Percentiles rank a stretch among this genome's conserved stretches.
Conservation (phyloP, 2,113 vertebrate genomes). For the Protobothrops mucrosquamatus region DNA sequence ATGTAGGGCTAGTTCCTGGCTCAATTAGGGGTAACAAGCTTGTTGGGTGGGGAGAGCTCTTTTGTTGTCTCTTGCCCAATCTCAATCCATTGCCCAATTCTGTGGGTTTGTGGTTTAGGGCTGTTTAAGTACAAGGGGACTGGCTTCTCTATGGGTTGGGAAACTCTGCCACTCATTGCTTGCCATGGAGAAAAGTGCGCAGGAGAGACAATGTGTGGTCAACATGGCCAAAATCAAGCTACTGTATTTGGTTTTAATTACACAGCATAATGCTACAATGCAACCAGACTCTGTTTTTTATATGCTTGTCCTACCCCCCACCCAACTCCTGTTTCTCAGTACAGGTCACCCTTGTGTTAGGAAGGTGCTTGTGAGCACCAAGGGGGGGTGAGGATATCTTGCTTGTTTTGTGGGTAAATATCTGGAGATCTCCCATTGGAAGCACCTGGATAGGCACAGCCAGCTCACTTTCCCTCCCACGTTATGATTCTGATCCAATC, state of each 20-base stretch:
- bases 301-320: background rate
- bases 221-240: no score
- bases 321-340: background rate
- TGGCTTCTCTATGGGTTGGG: slow-evolving; percentile 2
- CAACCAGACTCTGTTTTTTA: background rate
- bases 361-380: background rate
- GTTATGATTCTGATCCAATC: background rate
- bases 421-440: background rate
- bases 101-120: slow-evolving; percentile 11
- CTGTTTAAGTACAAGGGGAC: slow-evolving; percentile 17
- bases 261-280: background rate
- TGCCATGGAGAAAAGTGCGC: background rate
- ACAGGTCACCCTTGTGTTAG: background rate
- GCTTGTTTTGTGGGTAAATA: background rate
- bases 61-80: slow-evolving; percentile 4
- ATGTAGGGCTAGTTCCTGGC: background rate
- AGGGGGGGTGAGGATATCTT: background rate
- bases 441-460: background rate
- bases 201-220: background rate
- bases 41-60: background rate
- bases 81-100: background rate
- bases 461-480: background rate
- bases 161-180: background rate
- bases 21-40: background rate
- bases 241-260: background rate